phyloP scores from a whole-genome alignment of 37 sponge, comb jelly and placozoan genomes.

The Agelas oroides region DNA sequence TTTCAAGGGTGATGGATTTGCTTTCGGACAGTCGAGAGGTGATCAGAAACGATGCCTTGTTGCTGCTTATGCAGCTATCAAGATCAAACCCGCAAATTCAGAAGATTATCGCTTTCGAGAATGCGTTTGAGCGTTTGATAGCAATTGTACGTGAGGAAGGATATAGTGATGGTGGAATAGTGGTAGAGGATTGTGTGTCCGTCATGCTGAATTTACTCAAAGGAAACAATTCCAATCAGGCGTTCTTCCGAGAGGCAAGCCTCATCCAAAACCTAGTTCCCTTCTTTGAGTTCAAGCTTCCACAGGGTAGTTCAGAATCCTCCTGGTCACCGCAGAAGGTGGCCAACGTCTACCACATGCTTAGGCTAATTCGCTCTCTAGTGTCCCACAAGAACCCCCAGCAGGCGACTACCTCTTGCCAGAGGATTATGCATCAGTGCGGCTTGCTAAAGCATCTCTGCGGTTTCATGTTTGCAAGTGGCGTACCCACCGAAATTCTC shows the following conservation, averaged over 20 bases:
- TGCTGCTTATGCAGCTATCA: constrained; percentile 82
- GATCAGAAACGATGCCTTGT: constrained; percentile 88
- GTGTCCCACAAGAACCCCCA: constrained; percentile 74
- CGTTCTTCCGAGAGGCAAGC: constrained; percentile 92
- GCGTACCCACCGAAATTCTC: constrained; percentile 76
- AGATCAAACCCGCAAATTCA: constrained; percentile 85
- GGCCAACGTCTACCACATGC: constrained; percentile 54
- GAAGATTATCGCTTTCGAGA: constrained; percentile 97
- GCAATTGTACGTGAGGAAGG: constrained; percentile 83
- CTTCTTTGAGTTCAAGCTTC: constrained; percentile 55
- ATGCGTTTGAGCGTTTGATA: constrained; percentile 91
- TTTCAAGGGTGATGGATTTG: constrained; percentile 89
- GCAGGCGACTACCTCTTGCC: constrained; percentile 66
- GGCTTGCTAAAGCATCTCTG: constrained; percentile 73
- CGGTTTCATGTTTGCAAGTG: constrained; percentile 80
- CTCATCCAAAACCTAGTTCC: constrained; percentile 61
- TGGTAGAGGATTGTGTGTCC: constrained; percentile 87
- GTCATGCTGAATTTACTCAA: constrained; percentile 76
- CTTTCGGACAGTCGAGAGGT: constrained; percentile 86
- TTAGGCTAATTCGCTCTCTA: constrained; percentile 63
- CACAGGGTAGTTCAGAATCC: not conserved
- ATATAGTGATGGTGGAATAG: constrained; percentile 90
- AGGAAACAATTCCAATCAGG: constrained; percentile 87
- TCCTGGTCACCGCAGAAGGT: constrained; percentile 49
- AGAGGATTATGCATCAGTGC: constrained; percentile 72